Conservation (phyloP, 2,888 invertebrate species). For the Metallyticus violacea region DNA sequence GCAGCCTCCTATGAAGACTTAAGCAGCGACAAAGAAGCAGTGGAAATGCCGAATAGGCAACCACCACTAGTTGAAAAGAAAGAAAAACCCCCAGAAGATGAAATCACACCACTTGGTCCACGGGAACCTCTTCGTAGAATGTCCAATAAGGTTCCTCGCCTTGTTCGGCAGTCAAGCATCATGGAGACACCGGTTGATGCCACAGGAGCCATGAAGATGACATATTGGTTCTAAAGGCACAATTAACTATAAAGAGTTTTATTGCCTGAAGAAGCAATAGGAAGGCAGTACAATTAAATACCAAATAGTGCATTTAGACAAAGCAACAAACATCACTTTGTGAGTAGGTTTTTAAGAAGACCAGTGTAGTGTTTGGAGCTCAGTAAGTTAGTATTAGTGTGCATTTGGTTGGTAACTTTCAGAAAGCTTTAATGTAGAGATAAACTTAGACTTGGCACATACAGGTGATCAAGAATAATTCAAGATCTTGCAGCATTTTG, state of each 20-base stretch:
- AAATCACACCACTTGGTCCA: neutral
- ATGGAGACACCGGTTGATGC: constrained; percentile 79
- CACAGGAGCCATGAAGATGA: constrained; percentile 79
- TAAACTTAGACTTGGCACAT: no score
- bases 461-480: no score
- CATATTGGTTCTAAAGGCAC: constrained; percentile 73
- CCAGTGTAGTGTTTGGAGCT: no score
- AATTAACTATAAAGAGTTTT: neutral
- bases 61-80: constrained; percentile 31
- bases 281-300: no score
- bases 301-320: neutral
- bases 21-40: constrained; percentile 52
- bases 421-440: no score
- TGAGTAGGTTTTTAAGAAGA: neutral
- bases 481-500: no score
- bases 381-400: no score
- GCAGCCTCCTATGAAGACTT: constrained; percentile 72
- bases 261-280: no score
- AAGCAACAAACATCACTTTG: no score
- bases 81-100: neutral
- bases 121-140: neutral
- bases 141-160: constrained; percentile 60
- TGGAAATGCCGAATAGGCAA: constrained; percentile 43
- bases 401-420: no score
- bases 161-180: constrained; percentile 74